Evolutionary conservation across 2,888 invertebrate genomes (phyloP), one percentile per base, ranked within the genome.

Genomic region (Chironomus riparius): DNA sequence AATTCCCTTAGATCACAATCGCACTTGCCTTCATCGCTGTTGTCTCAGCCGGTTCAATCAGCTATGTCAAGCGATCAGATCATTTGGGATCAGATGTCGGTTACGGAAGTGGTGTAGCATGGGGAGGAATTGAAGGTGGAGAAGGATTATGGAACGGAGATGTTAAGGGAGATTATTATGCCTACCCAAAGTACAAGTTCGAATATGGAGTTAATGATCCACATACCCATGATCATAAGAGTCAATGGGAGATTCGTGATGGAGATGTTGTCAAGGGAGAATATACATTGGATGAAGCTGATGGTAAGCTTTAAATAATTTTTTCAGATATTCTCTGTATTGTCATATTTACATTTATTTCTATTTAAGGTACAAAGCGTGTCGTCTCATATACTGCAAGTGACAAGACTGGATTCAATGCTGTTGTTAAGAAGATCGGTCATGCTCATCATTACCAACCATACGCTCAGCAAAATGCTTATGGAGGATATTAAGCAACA

Each of bases 181-280:
- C 28, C 10, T 62, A 85, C 79, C 85, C 86, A 50, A 84, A 85
- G 79, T 85, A 85, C 77, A 81, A 82, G n/a, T 86, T 83, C 78
- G 84, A 85, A 78, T 86, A 86, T 78, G 86, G 85, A 2, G 86
- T 86, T n/a, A 83, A 85, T 78, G 86, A 86, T 77, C 80, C 22
- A 86, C 86, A 79, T 83, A 83, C 77, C 1, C 56, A 56, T 18
- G 56, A 56, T 3, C 56, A 56, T 5, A 56, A 56, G 3, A 56
- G 56, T 18, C 85, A 85, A 78, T 83, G 85, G 81, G 87, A 87
- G 79, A 82, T 84, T 61, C 83, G 87, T 56, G 85, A 87, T 79
- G 87, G 87, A 28, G 86, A 86, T 79, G 80, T 81, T 77, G 87
- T 87, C 3, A 86, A 86, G 78, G 84, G 84, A 21, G 79, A 69